Base-by-base conservation (phyloP, 2,797 vertebrate genomes). In the Poecilia picta region DNA sequence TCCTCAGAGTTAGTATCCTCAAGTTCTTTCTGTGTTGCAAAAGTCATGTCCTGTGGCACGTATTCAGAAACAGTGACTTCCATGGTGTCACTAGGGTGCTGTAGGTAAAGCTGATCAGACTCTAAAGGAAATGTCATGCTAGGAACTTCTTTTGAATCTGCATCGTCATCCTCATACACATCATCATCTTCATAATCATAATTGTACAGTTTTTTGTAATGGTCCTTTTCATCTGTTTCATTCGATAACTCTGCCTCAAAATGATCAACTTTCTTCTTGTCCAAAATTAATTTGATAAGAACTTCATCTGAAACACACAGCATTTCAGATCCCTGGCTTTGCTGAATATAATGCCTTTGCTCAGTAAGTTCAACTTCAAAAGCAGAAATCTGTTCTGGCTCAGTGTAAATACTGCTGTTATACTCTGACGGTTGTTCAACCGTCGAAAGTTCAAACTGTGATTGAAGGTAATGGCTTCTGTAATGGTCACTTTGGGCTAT, bases 111-210 rank as follows among this genome's bases (percentile, higher is more conserved):
- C n/a, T n/a, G n/a, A n/a, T n/a, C n/a, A n/a, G n/a, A n/a, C n/a
- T n/a, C n/a, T n/a, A n/a, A n/a, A n/a, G n/a, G n/a, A n/a, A n/a
- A n/a, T n/a, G n/a, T n/a, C 6, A 8, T 49, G 18, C 47, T 20
- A 49, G 8, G 2, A 49, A 49, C 18, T 57, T 28, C 11, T 13
- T 57, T 57, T 57, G 12, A 12, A 5, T 1, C 13, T 16, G 6
- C 28, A 28, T 28, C 5, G 1, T 28, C 55, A 28, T 28, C 10
- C 7, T 2, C 8, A 0, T 49, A 16, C 0, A 5, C 5, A 1
- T 3, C 8, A 0, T 23, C 49, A 20, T 23, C 5, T 3, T 6
- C 0, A 20, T 47, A 0, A 2, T 49, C 47, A 6, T 57, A 10
- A 55, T 33, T 13, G 15, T 16, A 33, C 0, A 33, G 28, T 1